Conservation (phyloP, 2,797 vertebrate species). For the Danio choprae region DNA sequence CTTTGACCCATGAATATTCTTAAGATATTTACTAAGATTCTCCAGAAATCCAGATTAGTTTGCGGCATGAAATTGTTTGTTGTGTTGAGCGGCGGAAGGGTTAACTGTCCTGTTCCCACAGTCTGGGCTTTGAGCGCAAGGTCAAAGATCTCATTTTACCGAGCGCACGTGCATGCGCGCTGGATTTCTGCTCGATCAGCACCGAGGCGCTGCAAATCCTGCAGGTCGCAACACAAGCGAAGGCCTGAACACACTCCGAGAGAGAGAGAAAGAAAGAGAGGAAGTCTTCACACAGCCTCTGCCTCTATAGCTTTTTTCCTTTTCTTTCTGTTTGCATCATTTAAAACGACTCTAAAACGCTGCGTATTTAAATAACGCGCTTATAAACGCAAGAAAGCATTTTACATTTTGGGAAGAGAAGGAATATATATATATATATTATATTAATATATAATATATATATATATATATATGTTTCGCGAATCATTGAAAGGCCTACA, state of each 20-base stretch:
- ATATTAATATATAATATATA: too few relatives aligned
- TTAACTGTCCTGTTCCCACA: constrained; percentile 64
- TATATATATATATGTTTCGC: background rate
- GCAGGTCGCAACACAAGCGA: constrained; percentile 45
- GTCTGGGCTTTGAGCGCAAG: constrained; percentile 71
- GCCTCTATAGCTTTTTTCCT: background rate
- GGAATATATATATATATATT: too few relatives aligned
- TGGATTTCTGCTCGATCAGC: constrained; percentile 79
- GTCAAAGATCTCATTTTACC: constrained; percentile 83
- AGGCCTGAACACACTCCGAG: constrained; percentile 33
- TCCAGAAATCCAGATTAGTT: background rate
- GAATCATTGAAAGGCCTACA: background rate
- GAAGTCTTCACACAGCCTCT: background rate
- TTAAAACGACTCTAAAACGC: background rate
- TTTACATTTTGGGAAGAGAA: background rate
- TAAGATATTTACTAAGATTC: too few relatives aligned
- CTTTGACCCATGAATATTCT: too few relatives aligned
- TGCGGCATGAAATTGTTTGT: background rate
- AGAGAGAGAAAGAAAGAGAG: background rate
- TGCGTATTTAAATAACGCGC: background rate
- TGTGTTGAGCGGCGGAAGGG: constrained; percentile 49
- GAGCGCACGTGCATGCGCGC: constrained; percentile 69
- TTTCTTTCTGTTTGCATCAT: background rate
- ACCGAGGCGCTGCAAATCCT: constrained; percentile 58
- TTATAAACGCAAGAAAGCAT: background rate